phyloP scores from a whole-genome alignment of 2,888 invertebrate genomes.

The Trichogramma dendrolimi region DNA sequence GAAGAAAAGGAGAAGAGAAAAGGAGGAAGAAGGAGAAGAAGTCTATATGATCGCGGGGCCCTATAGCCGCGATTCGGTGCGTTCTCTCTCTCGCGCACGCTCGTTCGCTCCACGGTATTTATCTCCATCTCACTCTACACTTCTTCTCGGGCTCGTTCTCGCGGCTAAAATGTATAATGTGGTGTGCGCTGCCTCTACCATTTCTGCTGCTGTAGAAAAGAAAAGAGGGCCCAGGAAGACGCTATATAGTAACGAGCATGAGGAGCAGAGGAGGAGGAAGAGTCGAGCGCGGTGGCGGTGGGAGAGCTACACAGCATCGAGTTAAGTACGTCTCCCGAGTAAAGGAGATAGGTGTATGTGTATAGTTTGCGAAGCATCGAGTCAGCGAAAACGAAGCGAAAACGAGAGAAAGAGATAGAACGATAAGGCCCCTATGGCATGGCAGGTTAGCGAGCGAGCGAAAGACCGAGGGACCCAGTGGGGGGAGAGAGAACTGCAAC shows the following conservation, averaged over 20 bases:
- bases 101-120: not conserved
- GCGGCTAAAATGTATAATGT: conserved; percentile 28
- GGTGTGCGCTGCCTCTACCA: conserved; percentile 19
- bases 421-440: not conserved
- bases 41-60: not conserved
- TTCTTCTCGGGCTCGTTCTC: conserved; percentile 17
- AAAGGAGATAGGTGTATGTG: conserved; percentile 24
- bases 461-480: not conserved
- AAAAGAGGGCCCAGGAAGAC: conserved; percentile 27
- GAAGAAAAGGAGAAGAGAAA: conserved; percentile 2
- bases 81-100: not conserved
- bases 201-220: conserved; percentile 21
- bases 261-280: conserved; percentile 28
- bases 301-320: conserved; percentile 31
- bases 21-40: conserved; percentile 11
- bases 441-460: not conserved
- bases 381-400: conserved; percentile 46
- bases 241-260: conserved; percentile 22
- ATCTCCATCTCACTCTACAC: not conserved
- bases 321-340: conserved; percentile 37
- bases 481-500: not conserved
- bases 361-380: conserved; percentile 35
- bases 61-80: not conserved
- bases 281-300: conserved; percentile 33
- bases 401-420: conserved; percentile 9